Percentiles rank a stretch among this genome's conserved stretches.
Conservation (phyloP, 2,888 invertebrate genomes). For the Hedya salicella region DNA sequence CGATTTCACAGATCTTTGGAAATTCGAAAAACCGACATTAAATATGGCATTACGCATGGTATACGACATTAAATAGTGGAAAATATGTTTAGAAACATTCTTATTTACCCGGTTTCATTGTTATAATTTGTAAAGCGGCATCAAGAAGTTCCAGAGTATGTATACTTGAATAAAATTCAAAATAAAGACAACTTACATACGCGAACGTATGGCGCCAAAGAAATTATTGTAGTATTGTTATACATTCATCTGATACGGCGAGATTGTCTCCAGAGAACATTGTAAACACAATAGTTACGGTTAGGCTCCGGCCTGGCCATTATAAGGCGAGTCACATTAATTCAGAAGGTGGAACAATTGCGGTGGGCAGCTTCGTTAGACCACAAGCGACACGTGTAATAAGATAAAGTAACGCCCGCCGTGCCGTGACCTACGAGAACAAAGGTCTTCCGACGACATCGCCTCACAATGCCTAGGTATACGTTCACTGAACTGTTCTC, state of each 20-base stretch:
- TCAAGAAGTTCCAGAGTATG: background rate
- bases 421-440: conserved; percentile 66
- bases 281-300: conserved; percentile 51
- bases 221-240: conserved; percentile 57
- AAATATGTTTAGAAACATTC: too few relatives aligned
- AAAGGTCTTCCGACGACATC: conserved; percentile 73
- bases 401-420: conserved; percentile 72
- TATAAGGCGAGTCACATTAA: conserved; percentile 67
- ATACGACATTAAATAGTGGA: too few relatives aligned
- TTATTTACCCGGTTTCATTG: too few relatives aligned
- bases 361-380: conserved; percentile 70
- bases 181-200: conserved; percentile 3
- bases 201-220: conserved; percentile 48
- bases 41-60: too few relatives aligned
- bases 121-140: too few relatives aligned
- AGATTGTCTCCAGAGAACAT: conserved; percentile 51
- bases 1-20: too few relatives aligned
- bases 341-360: conserved; percentile 71
- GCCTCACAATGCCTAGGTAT: conserved; percentile 61
- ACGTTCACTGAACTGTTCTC: conserved; percentile 53
- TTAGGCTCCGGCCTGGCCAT: conserved; percentile 55
- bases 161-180: background rate
- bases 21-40: too few relatives aligned
- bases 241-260: conserved; percentile 57
- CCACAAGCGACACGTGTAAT: conserved; percentile 75